Evolutionary conservation across 2,888 invertebrate genomes (phyloP).

Genomic region (Troides helena): DNA sequence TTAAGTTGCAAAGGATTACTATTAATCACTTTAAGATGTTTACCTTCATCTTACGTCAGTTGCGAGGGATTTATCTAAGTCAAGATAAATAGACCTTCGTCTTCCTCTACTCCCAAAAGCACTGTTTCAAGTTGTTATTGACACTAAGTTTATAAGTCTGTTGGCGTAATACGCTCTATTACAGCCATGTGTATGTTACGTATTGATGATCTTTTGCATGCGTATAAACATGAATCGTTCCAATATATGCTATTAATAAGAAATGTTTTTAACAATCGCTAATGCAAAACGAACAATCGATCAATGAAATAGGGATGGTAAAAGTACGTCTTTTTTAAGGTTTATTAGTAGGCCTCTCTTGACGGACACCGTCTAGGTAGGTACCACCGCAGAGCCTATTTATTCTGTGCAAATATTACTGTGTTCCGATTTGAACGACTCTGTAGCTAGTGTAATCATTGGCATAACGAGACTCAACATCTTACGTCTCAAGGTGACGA

Average conservation of each 20-base stretch:
- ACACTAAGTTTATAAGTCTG: conserved; percentile 8
- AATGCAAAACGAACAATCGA: no score
- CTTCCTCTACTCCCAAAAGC: conserved; percentile 10
- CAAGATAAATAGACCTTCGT: conserved; percentile 60
- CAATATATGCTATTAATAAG: background rate
- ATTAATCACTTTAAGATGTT: conserved; percentile 77
- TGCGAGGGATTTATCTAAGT: conserved; percentile 68
- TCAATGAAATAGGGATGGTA: no score
- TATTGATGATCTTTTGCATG: background rate
- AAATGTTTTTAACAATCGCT: no score
- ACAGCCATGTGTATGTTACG: background rate
- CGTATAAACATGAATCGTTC: background rate
- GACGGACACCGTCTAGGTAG: no score
- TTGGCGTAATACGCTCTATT: background rate
- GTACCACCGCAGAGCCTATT: no score
- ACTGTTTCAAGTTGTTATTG: conserved; percentile 15
- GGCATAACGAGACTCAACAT: no score
- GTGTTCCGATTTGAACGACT: no score
- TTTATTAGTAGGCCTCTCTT: no score
- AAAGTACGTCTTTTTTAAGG: no score
- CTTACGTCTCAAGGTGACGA: no score
- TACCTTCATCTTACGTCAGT: conserved; percentile 74
- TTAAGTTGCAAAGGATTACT: conserved; percentile 74
- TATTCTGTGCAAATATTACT: no score
- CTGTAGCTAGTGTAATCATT: no score